Conservation (phyloP, 2,797 vertebrate species). For the Darevskia mixta region DNA sequence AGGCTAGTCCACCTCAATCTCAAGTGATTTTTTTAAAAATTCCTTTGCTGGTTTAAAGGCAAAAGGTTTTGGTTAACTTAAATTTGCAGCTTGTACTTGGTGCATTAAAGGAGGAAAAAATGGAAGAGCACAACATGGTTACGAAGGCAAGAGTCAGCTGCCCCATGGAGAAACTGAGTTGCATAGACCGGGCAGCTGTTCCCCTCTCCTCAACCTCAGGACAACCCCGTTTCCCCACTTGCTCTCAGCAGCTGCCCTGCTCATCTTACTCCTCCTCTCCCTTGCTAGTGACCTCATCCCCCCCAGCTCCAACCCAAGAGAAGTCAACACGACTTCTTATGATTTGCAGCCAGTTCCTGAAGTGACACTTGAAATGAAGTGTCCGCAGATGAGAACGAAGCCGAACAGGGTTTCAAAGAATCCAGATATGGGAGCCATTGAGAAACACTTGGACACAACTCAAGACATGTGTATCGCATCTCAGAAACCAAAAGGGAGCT, state of each 20-base stretch:
- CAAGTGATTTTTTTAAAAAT: background rate
- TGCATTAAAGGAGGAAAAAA: background rate
- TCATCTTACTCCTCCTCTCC: conserved; percentile 18
- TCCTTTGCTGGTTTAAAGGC: background rate
- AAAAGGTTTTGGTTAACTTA: background rate
- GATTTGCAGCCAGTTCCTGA: background rate
- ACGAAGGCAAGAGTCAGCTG: background rate
- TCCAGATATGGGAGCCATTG: background rate
- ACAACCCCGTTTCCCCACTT: fast-evolving
- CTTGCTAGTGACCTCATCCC: background rate
- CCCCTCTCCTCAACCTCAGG: conserved; percentile 2
- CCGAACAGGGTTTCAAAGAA: background rate
- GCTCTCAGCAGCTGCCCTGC: conserved; percentile 45
- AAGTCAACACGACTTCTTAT: background rate
- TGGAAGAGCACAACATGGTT: background rate
- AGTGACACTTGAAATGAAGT: conserved; percentile 1
- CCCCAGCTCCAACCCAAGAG: background rate
- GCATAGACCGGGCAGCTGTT: conserved; percentile 52
- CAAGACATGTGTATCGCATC: background rate
- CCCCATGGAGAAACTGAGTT: background rate
- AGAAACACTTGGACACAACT: background rate
- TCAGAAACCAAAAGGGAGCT: background rate
- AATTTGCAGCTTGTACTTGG: background rate
- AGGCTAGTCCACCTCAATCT: background rate
- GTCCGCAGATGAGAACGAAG: background rate